Percentiles rank a stretch among this genome's conserved stretches.
These are phyloP conservation scores for Poecilia gillii DNA, from an alignment of 2,797 vertebrate genomes.

Conservation along the genomic window DNA sequence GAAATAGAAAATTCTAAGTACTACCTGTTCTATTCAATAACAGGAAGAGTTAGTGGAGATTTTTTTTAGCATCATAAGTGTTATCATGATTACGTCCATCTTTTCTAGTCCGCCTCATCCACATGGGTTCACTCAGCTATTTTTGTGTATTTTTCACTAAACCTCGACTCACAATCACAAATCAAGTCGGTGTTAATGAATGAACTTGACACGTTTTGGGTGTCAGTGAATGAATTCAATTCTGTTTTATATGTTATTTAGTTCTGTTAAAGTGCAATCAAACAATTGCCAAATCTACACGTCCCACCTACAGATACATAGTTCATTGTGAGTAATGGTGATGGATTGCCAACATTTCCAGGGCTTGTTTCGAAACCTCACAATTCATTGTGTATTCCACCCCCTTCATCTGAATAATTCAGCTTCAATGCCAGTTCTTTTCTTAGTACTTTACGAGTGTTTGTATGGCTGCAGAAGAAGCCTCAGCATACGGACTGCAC, in stretches of 20 bases:
- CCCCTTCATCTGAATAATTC: slow-evolving; percentile 71
- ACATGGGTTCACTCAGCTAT: not conserved
- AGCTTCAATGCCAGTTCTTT: slow-evolving; percentile 68
- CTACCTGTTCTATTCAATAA: slow-evolving; percentile 14
- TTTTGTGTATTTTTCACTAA: slow-evolving; percentile 8
- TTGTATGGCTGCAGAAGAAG: slow-evolving; percentile 41
- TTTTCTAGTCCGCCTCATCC: not conserved
- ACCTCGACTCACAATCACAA: slow-evolving; percentile 15
- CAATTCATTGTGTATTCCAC: slow-evolving; percentile 61
- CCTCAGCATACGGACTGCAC: slow-evolving; percentile 11
- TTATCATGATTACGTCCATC: slow-evolving; percentile 1
- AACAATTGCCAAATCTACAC: not conserved
- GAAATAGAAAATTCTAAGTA: slow-evolving; percentile 25
- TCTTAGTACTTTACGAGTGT: slow-evolving; percentile 62
- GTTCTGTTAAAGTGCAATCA: not conserved
- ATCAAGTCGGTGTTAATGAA: slow-evolving; percentile 25
- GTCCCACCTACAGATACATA: slow-evolving; percentile 21
- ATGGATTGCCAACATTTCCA: slow-evolving; percentile 36
- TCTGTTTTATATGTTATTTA: slow-evolving; percentile 16
- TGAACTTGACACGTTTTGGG: slow-evolving; percentile 21
- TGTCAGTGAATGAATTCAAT: slow-evolving; percentile 9
- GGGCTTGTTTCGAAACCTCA: slow-evolving; percentile 27
- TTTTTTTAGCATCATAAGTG: slow-evolving; percentile 5
- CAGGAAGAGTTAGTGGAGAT: not conserved
- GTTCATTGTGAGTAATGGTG: slow-evolving; percentile 15